phyloP scores from a whole-genome alignment of 2,797 vertebrate species.

The Malurus leucopterus region DNA sequence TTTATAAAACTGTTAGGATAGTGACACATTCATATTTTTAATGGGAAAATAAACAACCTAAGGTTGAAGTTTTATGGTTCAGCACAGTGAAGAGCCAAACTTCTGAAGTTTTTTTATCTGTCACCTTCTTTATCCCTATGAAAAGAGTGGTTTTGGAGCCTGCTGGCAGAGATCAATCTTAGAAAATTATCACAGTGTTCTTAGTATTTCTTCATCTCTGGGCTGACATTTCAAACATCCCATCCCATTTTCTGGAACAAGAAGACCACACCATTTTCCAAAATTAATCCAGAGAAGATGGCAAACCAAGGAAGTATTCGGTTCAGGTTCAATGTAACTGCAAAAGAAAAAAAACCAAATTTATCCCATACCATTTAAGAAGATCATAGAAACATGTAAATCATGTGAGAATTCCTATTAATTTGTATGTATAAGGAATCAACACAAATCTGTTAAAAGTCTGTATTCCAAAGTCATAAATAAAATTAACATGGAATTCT shows the following conservation, averaged over 20 bases:
- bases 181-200: background rate
- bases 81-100: background rate
- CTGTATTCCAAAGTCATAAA: background rate
- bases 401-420: background rate
- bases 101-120: background rate
- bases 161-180: background rate
- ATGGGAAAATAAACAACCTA: background rate
- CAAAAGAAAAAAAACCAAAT: constrained; percentile 9
- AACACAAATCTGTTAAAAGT: background rate
- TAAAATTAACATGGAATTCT: background rate
- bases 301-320: constrained; percentile 79
- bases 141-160: background rate
- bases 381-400: background rate
- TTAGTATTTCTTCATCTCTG: background rate
- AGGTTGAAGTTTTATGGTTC: background rate
- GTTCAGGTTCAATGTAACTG: constrained; percentile 89
- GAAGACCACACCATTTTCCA: constrained; percentile 78
- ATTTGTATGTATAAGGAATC: background rate
- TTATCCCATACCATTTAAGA: background rate
- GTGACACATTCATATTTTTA: background rate
- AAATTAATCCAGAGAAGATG: constrained; percentile 80
- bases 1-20: background rate
- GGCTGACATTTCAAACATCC: constrained; percentile 57
- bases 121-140: background rate
- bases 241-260: constrained; percentile 72